Evolutionary conservation across 2,113 vertebrate genomes (phyloP).

Genomic region (Embiotoca jacksoni): DNA sequence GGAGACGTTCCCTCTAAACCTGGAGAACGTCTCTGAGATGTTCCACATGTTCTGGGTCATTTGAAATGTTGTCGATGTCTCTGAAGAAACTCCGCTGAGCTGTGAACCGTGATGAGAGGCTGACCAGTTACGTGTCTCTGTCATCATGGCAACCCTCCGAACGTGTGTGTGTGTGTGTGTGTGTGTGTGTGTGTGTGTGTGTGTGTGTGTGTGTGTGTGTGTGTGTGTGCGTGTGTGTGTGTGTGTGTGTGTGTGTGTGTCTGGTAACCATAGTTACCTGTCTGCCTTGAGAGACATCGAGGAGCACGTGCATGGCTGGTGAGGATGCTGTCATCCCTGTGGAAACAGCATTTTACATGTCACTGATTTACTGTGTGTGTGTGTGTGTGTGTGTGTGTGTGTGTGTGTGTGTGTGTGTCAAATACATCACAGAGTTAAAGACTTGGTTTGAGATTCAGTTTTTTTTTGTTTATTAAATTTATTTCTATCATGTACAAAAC

Average conservation of each 20-base stretch:
- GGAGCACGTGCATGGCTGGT: constrained; percentile 2
- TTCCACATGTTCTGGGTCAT: background rate
- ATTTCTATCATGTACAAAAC: too few species aligned
- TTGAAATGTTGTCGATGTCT: background rate
- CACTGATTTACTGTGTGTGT: constrained; percentile 37
- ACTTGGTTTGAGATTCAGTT: too few species aligned
- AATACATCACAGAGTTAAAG: too few species aligned
- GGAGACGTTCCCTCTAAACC: background rate
- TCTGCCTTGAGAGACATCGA: constrained; percentile 5
- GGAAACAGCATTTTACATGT: constrained; percentile 36
- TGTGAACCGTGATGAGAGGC: background rate
- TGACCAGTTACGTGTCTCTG: background rate
- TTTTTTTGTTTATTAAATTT: too few species aligned
- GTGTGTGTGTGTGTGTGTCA: too few species aligned
- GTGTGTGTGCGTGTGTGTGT: background rate
- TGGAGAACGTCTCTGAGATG: background rate
- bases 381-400: background rate
- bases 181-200: too few species aligned
- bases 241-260: background rate
- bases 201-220: background rate
- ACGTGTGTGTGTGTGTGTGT: background rate
- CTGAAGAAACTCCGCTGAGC: background rate
- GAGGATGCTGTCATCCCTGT: constrained; percentile 34
- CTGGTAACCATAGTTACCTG: constrained; percentile 59
- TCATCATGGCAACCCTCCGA: constrained; percentile 33